Evolutionary conservation across 2,888 invertebrate species (phyloP).

Genomic region (Coecobrya sp.): DNA sequence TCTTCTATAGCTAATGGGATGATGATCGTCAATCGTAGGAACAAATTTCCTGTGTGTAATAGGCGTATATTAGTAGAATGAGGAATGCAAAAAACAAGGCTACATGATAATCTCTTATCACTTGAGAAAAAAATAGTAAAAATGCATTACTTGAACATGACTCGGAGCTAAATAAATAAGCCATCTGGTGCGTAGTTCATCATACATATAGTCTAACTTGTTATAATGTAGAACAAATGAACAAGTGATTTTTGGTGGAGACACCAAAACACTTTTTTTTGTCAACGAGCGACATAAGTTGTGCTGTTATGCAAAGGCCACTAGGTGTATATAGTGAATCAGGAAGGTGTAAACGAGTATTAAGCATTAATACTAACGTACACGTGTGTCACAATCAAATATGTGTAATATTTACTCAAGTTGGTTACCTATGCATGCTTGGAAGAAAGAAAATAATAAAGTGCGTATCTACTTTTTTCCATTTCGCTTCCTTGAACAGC

Average conservation of each 20-base stretch:
- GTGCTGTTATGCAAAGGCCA: neutral
- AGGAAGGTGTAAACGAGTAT: conserved; percentile 17
- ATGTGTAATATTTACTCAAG: neutral
- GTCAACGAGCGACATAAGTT: conserved; percentile 60
- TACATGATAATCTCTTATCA: conserved; percentile 61
- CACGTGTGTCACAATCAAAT: neutral
- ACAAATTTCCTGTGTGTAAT: conserved; percentile 74
- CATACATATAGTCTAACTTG: neutral
- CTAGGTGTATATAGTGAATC: conserved; percentile 9
- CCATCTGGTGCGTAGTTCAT: conserved; percentile 38
- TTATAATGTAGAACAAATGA: neutral
- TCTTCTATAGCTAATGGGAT: conserved; percentile 65
- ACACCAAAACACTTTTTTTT: conserved; percentile 54
- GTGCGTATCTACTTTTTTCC: neutral
- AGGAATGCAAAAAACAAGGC: conserved; percentile 61
- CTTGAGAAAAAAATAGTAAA: conserved; percentile 34
- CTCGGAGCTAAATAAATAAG: conserved; percentile 54
- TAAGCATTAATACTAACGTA: conserved; percentile 36
- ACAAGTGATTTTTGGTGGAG: conserved; percentile 62
- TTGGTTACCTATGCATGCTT: neutral
- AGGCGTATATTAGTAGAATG: conserved; percentile 62
- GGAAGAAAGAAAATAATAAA: neutral
- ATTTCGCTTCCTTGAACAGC: neutral
- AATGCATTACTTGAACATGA: conserved; percentile 65
- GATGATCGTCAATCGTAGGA: neutral